Percentiles rank a stretch among this genome's conserved stretches.
These are phyloP conservation scores for Trachelipus rathkii DNA, from an alignment of 1,140 invertebrate genomes.

Conservation along the genomic window DNA sequence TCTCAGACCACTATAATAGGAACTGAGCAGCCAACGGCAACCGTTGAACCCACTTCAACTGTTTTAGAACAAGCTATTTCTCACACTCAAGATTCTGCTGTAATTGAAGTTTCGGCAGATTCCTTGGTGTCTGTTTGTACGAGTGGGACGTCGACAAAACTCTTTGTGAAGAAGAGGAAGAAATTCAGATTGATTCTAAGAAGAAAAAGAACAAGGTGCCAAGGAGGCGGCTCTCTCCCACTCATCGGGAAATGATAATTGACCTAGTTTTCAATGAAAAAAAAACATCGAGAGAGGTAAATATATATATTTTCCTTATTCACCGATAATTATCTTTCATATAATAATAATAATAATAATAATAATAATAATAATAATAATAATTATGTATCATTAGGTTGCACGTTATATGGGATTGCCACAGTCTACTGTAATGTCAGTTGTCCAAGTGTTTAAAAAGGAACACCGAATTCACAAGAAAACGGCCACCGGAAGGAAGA, in stretches of 20 bases:
- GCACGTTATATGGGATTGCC: constrained; percentile 43
- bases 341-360: too few species aligned
- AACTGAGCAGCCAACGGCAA: constrained; percentile 11
- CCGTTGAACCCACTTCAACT: constrained; percentile 18
- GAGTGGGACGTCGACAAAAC: constrained; percentile 35
- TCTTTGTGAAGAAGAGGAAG: constrained; percentile 30
- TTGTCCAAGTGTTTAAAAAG: constrained; percentile 44
- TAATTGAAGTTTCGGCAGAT: constrained; percentile 3
- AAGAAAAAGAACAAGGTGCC: constrained; percentile 37
- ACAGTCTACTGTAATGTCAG: constrained; percentile 44
- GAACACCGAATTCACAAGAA: constrained; percentile 44
- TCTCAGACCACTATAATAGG: not conserved
- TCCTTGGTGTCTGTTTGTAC: constrained; percentile 31
- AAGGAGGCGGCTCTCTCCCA: constrained; percentile 37
- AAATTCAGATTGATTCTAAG: not conserved
- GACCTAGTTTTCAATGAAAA: constrained; percentile 45
- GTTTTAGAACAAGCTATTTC: not conserved
- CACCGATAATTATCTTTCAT: too few species aligned
- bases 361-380: too few species aligned
- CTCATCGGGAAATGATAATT: constrained; percentile 45
- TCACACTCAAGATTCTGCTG: constrained; percentile 10
- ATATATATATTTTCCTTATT: too few species aligned
- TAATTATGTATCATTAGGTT: too few species aligned
- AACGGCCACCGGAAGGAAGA: constrained; percentile 40
- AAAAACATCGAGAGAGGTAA: constrained; percentile 44